These are phyloP conservation scores for Ennomos erosarius DNA, from an alignment of 2,888 invertebrate genomes.

Conservation along the genomic window DNA sequence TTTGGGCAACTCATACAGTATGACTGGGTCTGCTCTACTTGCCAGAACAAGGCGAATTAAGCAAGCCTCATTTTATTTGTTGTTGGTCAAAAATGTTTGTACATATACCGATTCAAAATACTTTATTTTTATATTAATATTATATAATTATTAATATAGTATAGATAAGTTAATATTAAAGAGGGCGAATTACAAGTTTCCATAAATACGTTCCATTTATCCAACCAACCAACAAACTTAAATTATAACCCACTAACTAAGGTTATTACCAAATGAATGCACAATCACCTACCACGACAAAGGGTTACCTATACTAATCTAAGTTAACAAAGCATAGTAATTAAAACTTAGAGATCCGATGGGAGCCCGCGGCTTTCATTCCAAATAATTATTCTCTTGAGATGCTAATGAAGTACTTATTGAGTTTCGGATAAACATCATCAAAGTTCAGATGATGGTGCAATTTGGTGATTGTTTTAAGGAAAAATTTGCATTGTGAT, in stretches of 20 bases:
- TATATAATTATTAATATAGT: no score
- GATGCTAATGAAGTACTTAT: conserved; percentile 56
- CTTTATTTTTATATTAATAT: no score
- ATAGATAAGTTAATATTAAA: no score
- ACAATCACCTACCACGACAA: conserved; percentile 32
- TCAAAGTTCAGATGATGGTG: conserved; percentile 20
- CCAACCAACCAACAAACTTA: neutral
- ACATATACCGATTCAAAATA: no score
- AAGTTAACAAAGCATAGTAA: conserved; percentile 59
- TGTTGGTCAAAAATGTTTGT: no score
- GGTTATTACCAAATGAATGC: conserved; percentile 21
- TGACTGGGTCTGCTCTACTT: no score
- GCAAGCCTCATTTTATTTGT: no score
- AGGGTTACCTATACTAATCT: conserved; percentile 58
- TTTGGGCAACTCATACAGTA: no score
- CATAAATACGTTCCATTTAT: neutral
- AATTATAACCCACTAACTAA: conserved; percentile 6
- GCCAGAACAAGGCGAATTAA: no score
- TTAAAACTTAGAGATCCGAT: conserved; percentile 58
- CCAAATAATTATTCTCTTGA: conserved; percentile 59
- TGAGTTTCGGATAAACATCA: conserved; percentile 39
- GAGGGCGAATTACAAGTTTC: no score
- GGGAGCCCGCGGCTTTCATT: conserved; percentile 48
- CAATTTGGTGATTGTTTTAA: conserved; percentile 9
- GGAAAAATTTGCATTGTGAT: conserved; percentile 1